Conservation (phyloP, 2,113 vertebrate species). For the Coryphaenoides rupestris region DNA sequence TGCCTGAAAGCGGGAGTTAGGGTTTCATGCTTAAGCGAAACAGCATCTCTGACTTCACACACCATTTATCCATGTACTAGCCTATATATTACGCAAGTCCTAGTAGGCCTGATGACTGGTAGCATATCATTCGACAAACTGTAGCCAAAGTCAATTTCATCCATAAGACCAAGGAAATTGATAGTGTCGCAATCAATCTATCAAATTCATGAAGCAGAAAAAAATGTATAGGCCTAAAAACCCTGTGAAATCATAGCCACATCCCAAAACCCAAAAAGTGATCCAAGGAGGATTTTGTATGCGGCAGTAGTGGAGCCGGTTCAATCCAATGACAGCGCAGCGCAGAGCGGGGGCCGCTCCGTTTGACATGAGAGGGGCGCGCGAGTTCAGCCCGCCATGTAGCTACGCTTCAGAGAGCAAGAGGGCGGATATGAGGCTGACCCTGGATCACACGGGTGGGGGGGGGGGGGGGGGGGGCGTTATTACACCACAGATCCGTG, state of each 20-base stretch:
- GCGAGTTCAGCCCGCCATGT: constrained; percentile 35
- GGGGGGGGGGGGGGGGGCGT: constrained; percentile 62
- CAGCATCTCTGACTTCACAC: constrained; percentile 1
- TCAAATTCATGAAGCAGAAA: constrained; percentile 45
- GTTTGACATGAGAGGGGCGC: constrained; percentile 5
- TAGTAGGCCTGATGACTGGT: constrained; percentile 1
- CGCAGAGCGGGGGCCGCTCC: constrained; percentile 26
- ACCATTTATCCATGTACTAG: not conserved
- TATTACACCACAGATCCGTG: constrained; percentile 50
- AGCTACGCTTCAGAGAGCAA: constrained; percentile 50
- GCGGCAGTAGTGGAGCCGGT: not conserved
- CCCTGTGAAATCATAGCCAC: constrained; percentile 20
- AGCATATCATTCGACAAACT: constrained; percentile 5
- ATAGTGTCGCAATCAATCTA: constrained; percentile 47
- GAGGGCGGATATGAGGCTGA: constrained; percentile 71
- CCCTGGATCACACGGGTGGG: constrained; percentile 51
- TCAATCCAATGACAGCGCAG: constrained; percentile 31
- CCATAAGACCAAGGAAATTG: constrained; percentile 41
- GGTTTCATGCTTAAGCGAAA: too few relatives aligned
- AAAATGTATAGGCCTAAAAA: constrained; percentile 8
- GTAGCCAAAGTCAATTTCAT: constrained; percentile 25
- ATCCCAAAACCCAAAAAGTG: constrained; percentile 24
- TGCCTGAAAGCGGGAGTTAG: not conserved
- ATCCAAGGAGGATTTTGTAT: constrained; percentile 23
- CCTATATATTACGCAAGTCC: not conserved